Conservation (phyloP, 2,113 vertebrate genomes). For the Solea senegalensis region DNA sequence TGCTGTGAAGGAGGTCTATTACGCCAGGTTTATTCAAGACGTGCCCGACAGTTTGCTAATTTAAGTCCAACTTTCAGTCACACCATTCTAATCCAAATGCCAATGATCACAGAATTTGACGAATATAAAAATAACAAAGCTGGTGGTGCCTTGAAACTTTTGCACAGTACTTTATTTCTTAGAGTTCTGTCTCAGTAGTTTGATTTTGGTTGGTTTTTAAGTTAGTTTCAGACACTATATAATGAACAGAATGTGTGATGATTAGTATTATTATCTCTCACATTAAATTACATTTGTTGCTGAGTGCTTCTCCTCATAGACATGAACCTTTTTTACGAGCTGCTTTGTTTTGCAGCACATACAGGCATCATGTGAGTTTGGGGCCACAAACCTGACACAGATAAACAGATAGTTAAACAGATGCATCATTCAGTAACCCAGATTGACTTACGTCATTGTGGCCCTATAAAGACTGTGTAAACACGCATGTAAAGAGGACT, state of each 20-base stretch:
- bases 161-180: no score
- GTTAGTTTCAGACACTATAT: no score
- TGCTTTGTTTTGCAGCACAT: slow-evolving; percentile 12
- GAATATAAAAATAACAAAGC: no score
- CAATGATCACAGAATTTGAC: no score
- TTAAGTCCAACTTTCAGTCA: no score
- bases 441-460: not conserved
- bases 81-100: no score
- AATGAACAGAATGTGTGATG: no score
- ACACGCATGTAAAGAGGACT: not conserved
- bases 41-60: no score
- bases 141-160: no score
- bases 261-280: not conserved
- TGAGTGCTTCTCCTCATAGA: not conserved
- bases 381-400: not conserved
- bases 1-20: no score
- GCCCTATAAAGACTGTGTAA: slow-evolving; percentile 12
- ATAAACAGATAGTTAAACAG: slow-evolving; percentile 9
- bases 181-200: not conserved
- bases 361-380: not conserved
- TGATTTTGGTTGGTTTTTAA: not conserved
- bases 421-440: not conserved
- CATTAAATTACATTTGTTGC: not conserved
- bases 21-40: no score
- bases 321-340: not conserved